Evolutionary conservation across 2,113 vertebrate genomes (phyloP).

Genomic region (Stigmatopora nigra): DNA sequence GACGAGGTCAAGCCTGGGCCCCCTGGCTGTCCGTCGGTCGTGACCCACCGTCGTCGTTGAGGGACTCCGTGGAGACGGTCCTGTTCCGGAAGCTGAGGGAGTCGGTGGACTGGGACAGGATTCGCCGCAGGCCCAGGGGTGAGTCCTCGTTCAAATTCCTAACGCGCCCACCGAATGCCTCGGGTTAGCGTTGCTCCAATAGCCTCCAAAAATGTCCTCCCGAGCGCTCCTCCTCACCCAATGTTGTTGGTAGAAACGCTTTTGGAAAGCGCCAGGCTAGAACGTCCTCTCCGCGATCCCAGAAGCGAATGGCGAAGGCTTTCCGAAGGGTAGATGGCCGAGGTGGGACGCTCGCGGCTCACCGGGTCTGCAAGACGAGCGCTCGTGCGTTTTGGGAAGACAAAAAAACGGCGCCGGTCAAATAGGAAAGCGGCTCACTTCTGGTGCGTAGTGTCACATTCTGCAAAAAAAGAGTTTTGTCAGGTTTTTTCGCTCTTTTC

Average conservation of each 20-base stretch:
- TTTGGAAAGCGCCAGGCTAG: conserved; percentile 80
- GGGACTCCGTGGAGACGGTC: conserved; percentile 82
- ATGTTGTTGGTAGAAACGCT: conserved; percentile 94
- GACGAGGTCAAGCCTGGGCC: background rate
- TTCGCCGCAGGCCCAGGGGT: conserved; percentile 81
- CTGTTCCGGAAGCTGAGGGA: conserved; percentile 84
- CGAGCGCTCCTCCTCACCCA: conserved; percentile 69
- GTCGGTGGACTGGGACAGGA: conserved; percentile 92
- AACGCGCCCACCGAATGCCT: conserved; percentile 12
- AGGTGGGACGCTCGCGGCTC: conserved; percentile 79
- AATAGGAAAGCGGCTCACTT: conserved; percentile 67
- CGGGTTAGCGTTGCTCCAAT: too few species aligned
- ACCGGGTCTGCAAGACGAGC: conserved; percentile 56
- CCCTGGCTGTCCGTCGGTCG: background rate
- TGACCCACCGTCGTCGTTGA: conserved; percentile 81
- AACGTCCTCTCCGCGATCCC: conserved; percentile 76
- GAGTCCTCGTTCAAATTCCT: conserved; percentile 85
- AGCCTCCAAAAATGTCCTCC: too few species aligned
- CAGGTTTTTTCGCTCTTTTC: too few species aligned
- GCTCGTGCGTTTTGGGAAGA: background rate
- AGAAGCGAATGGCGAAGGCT: conserved; percentile 83
- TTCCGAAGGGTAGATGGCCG: conserved; percentile 84
- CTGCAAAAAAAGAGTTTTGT: conserved; percentile 71
- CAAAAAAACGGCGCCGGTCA: background rate
- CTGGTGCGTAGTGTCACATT: conserved; percentile 80